Percentiles rank a stretch among this genome's conserved stretches.
These are phyloP conservation scores for Frieseomelitta varia DNA, from an alignment of 1,140 invertebrate species.

Conservation along the genomic window DNA sequence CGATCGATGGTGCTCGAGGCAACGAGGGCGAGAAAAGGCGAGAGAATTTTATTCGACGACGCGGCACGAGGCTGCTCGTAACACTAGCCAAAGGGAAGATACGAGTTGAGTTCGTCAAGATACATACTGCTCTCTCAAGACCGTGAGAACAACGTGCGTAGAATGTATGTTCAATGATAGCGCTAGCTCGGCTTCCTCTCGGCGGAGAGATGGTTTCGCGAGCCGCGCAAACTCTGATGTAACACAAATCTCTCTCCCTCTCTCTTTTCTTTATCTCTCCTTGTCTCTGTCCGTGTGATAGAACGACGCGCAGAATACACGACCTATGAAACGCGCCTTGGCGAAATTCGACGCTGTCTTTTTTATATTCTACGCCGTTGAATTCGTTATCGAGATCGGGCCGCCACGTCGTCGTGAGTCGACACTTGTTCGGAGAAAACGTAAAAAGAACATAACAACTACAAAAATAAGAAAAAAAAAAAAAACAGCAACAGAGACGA, in stretches of 20 bases:
- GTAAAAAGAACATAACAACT: not conserved
- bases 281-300: not conserved
- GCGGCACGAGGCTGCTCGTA: not conserved
- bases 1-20: not conserved
- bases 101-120: constrained; percentile 6
- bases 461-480: not conserved
- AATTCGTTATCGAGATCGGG: not conserved
- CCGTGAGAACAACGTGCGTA: constrained; percentile 47
- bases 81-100: not conserved
- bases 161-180: constrained; percentile 43
- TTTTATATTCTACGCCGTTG: constrained; percentile 8
- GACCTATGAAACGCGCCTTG: constrained; percentile 7
- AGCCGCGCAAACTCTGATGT: constrained; percentile 23
- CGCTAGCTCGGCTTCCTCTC: constrained; percentile 15
- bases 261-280: no score
- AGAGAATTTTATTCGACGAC: constrained; percentile 4
- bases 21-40: not conserved
- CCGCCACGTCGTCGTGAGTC: no score
- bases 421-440: not conserved
- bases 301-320: not conserved
- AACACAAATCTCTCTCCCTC: constrained; percentile 13
- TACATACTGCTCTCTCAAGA: not conserved
- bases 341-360: constrained; percentile 27
- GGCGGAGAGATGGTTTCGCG: constrained; percentile 17
- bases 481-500: no score